These are phyloP conservation scores for Cactoblastis cactorum DNA, from an alignment of 2,888 invertebrate species.

Conservation along the genomic window DNA sequence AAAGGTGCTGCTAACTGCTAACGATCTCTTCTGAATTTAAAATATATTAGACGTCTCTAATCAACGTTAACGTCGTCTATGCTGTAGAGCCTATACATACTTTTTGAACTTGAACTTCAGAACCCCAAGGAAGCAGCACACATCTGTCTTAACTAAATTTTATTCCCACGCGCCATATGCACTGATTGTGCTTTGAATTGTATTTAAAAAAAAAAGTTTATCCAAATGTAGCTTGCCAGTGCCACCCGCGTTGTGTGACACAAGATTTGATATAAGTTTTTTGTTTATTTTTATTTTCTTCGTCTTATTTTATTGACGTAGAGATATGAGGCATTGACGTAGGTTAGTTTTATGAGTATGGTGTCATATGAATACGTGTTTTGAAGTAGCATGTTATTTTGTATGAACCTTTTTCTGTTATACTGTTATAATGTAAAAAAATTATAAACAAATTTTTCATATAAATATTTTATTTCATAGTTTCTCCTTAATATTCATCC, in stretches of 20 bases:
- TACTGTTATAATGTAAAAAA: background rate
- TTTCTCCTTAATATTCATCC: no score
- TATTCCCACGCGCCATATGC: conserved; percentile 8
- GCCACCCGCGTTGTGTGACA: conserved; percentile 3
- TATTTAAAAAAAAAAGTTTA: no score
- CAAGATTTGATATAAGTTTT: conserved; percentile 3
- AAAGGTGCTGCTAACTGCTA: no score
- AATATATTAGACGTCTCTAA: no score
- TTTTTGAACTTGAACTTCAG: conserved; percentile 6
- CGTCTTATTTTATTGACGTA: background rate
- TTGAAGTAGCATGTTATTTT: background rate
- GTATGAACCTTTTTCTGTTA: no score
- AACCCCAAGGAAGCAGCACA: conserved; percentile 5
- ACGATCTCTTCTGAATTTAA: no score
- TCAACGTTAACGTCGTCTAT: background rate
- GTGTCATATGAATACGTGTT: background rate
- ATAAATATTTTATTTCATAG: no score
- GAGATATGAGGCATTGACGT: conserved; percentile 1
- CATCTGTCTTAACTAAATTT: background rate
- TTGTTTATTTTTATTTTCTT: background rate
- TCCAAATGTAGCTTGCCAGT: background rate
- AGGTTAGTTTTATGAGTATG: conserved; percentile 4
- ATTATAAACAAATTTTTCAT: no score
- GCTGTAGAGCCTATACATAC: no score
- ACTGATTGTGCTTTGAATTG: background rate